phyloP scores from a whole-genome alignment of 2,113 vertebrate genomes.

The Odobenus rosmarus region DNA sequence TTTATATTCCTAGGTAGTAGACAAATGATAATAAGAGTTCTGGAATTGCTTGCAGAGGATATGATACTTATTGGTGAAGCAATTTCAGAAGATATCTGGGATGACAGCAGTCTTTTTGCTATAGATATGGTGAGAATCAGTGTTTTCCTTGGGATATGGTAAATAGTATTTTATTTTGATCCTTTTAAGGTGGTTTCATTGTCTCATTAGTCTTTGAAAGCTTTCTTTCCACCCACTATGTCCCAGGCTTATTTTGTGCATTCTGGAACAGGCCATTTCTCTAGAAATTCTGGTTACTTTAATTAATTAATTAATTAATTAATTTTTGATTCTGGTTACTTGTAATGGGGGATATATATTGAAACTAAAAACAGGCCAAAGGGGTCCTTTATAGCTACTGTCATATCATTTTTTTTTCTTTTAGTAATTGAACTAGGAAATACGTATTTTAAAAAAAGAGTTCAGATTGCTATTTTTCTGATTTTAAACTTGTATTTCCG shows the following conservation, averaged over 20 bases:
- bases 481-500: not conserved
- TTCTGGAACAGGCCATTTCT: not conserved
- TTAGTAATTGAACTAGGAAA: not conserved
- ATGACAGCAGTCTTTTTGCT: constrained; percentile 93
- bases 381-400: not conserved
- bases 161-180: not conserved
- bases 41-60: constrained; percentile 91
- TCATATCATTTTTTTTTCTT: not conserved
- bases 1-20: constrained; percentile 86
- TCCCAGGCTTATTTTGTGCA: not conserved
- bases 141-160: constrained; percentile 44
- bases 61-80: constrained; percentile 89
- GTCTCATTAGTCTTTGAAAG: not conserved
- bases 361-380: not conserved
- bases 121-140: constrained; percentile 91
- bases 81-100: constrained; percentile 93
- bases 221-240: not conserved
- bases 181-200: not conserved
- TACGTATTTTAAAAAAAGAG: not conserved
- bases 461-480: not conserved
- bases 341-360: not conserved
- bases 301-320: not conserved
- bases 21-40: constrained; percentile 87
- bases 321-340: not conserved
- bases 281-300: not conserved